These are phyloP conservation scores for Macropus fuliginosus DNA, from an alignment of 2,797 vertebrate genomes.

Conservation along the genomic window DNA sequence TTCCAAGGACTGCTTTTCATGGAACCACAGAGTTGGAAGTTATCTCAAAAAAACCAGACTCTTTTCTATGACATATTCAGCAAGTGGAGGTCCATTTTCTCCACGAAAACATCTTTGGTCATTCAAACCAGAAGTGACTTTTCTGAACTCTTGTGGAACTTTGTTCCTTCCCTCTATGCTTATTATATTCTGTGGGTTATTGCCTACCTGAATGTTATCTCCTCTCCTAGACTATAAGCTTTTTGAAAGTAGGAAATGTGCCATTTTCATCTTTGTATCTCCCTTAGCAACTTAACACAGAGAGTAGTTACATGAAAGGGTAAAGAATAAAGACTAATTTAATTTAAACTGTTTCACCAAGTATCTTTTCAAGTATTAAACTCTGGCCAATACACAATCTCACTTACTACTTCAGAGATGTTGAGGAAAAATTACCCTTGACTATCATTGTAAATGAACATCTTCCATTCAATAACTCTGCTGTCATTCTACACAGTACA, in stretches of 20 bases:
- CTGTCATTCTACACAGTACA: slow-evolving; percentile 28
- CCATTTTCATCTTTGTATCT: neutral
- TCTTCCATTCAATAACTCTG: slow-evolving; percentile 61
- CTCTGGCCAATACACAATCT: slow-evolving; percentile 38
- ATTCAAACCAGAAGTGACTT: neutral
- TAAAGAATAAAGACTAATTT: neutral
- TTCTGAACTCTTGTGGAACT: neutral
- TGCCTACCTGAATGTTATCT: neutral
- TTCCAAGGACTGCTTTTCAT: neutral
- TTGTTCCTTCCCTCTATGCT: neutral
- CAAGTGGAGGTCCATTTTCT: neutral
- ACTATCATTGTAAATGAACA: slow-evolving; percentile 50
- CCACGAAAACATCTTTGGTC: neutral
- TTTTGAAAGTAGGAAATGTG: neutral
- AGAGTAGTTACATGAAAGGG: neutral
- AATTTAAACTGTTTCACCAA: slow-evolving; percentile 17
- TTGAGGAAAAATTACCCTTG: slow-evolving; percentile 46
- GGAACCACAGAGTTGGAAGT: neutral
- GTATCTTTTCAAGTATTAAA: slow-evolving; percentile 58
- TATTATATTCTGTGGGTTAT: neutral
- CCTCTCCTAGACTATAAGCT: neutral
- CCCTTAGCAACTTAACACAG: neutral
- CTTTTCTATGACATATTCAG: neutral
- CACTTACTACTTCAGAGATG: slow-evolving; percentile 52
- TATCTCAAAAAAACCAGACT: neutral